Evolutionary conservation across 2,797 vertebrate species (phyloP).

Genomic region (Peromyscus attwateri): DNA sequence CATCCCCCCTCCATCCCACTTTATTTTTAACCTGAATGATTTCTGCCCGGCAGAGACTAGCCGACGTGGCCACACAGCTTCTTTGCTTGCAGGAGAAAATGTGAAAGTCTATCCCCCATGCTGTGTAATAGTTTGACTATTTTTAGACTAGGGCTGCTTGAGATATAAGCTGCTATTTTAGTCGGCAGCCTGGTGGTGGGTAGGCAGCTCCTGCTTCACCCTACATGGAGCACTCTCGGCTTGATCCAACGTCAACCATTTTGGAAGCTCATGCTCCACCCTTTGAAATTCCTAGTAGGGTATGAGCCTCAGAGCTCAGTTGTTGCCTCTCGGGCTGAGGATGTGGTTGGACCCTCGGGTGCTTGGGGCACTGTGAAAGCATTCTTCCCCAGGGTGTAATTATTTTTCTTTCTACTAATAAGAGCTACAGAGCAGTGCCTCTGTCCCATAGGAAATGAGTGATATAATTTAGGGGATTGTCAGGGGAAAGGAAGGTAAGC

Average conservation of each 20-base stretch:
- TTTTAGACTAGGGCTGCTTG: conserved; percentile 81
- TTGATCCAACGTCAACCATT: conserved; percentile 3
- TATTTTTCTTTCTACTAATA: conserved; percentile 75
- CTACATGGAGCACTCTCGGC: neutral
- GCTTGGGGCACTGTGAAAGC: conserved; percentile 57
- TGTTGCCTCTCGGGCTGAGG: conserved; percentile 7
- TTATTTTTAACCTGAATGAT: conserved; percentile 62
- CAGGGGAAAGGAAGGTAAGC: conserved; percentile 68
- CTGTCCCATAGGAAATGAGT: conserved; percentile 75
- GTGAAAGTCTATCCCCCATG: conserved; percentile 64
- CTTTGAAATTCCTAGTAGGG: neutral
- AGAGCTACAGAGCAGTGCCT: conserved; percentile 22
- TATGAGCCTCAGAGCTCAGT: neutral
- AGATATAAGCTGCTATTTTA: conserved; percentile 81
- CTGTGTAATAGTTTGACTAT: conserved; percentile 75
- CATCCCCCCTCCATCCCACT: neutral
- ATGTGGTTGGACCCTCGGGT: neutral
- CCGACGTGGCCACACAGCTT: conserved; percentile 22
- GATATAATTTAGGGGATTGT: conserved; percentile 67
- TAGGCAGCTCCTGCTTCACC: conserved; percentile 48
- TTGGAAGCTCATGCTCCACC: neutral
- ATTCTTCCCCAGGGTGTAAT: conserved; percentile 70
- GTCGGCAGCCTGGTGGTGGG: conserved; percentile 72
- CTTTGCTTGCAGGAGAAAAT: conserved; percentile 72
- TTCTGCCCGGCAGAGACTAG: conserved; percentile 21